Evolutionary conservation across 1,140 invertebrate species (phyloP), one percentile per base, ranked within the genome.

Genomic region (Gyrodactylus salaris): DNA sequence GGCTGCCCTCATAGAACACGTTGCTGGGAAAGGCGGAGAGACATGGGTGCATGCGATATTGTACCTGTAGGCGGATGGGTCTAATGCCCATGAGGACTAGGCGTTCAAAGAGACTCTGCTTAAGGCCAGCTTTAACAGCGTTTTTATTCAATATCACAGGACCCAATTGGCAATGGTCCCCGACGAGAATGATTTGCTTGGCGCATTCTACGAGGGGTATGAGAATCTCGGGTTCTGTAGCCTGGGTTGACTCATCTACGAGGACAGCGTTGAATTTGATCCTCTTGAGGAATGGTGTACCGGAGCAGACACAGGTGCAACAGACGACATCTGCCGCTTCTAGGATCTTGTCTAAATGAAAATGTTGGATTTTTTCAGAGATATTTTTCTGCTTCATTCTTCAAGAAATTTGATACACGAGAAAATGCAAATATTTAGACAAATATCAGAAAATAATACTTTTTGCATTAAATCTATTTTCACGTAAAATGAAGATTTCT

Each of bases 81-180:
- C 91, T 84, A 75, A 95, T 95, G 16, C 92, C 91, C 1, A 99
- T 83, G 0, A 98, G 89, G 0, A 99, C 94, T 0, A 99, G 82
- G 20, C 95, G 84, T 79, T 99, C 95, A 81, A 99, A 99, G 1
- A 99, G 83, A 20, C 91, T 96, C 79, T 98, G 93, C 0, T 90
- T 92, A 0, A 99, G 84, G 0, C 95, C 95, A 25, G 94, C 93
- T 73, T 88, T 85, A 0, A 92, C 91, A 0, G 95, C 93, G 80
- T 97, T 96, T 80, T 99, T 99, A 81, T 93, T 98, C 92, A 98
- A 98, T 0, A 97, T 92, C 0, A 97, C 92, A 0, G 93, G 93
- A 0, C 93, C 92, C 25, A 98, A 83, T 81, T 99, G 94, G 77
- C 95, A 99, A 79, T 99, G 95, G 83, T 99, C 94, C 0, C 95